Conservation (phyloP, 2,888 invertebrate genomes). For the Heliconius aoede region DNA sequence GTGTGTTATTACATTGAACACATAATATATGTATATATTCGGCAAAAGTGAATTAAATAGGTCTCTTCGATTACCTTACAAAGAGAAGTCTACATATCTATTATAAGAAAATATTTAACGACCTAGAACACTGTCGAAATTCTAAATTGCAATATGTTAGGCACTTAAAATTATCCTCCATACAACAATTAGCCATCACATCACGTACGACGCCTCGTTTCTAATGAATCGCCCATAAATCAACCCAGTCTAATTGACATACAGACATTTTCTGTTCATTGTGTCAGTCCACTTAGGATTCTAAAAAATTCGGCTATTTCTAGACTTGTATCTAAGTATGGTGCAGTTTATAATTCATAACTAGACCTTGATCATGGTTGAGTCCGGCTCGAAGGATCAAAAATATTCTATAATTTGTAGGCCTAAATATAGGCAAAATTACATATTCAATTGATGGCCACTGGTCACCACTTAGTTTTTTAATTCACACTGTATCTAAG, state of each 20-base stretch:
- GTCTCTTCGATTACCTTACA: too few relatives aligned
- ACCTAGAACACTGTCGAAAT: not conserved
- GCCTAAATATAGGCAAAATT: not conserved
- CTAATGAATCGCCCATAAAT: conserved; percentile 59
- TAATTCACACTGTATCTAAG: not conserved
- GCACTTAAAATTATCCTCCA: conserved; percentile 16
- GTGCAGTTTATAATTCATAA: too few relatives aligned
- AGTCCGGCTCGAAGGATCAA: not conserved
- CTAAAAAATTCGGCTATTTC: conserved; percentile 9
- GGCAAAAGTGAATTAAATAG: too few relatives aligned
- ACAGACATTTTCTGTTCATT: conserved; percentile 25
- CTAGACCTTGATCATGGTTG: too few relatives aligned
- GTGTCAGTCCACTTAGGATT: conserved; percentile 13
- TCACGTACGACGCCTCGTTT: conserved; percentile 55
- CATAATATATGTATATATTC: too few relatives aligned
- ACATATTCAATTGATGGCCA: not conserved
- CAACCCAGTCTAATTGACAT: conserved; percentile 48
- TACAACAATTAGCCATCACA: conserved; percentile 39
- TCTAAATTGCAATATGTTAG: conserved; percentile 1
- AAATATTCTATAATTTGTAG: not conserved
- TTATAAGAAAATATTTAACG: not conserved
- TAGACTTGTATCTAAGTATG: not conserved
- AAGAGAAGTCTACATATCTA: too few relatives aligned
- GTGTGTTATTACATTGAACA: too few relatives aligned
- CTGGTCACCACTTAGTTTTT: not conserved